phyloP scores from a whole-genome alignment of 2,888 invertebrate species.

The Autographa gamma region DNA sequence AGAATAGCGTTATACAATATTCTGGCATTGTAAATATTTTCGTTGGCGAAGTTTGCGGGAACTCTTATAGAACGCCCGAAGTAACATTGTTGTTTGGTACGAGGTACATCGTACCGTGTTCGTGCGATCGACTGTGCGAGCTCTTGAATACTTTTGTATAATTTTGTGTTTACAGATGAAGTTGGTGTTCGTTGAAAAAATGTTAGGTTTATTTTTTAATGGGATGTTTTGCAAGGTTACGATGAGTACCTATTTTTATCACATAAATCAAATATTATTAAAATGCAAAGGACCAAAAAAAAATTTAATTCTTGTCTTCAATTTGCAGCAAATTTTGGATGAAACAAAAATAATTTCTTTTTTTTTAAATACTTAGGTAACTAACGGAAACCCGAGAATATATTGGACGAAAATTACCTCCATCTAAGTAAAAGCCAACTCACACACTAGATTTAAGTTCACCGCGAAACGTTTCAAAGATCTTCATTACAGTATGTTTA shows the following conservation, averaged over 20 bases:
- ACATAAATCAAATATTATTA: too few relatives aligned
- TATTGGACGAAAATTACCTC: too few relatives aligned
- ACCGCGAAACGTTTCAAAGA: neutral
- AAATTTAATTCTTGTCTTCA: too few relatives aligned
- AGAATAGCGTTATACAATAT: conserved; percentile 32
- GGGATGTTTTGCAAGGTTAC: too few relatives aligned
- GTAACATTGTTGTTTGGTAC: conserved; percentile 41
- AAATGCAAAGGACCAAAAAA: too few relatives aligned
- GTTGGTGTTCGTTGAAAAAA: neutral
- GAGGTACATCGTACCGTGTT: conserved; percentile 14
- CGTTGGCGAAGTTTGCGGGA: conserved; percentile 30
- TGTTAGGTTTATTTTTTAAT: neutral
- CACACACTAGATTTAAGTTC: too few relatives aligned
- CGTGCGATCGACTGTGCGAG: conserved; percentile 17
- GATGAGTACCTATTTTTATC: too few relatives aligned
- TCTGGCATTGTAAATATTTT: conserved; percentile 48
- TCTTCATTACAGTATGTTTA: conserved; percentile 2
- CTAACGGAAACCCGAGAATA: too few relatives aligned
- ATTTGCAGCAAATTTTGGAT: too few relatives aligned
- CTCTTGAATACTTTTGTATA: conserved; percentile 25
- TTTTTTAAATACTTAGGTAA: too few relatives aligned
- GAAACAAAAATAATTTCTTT: too few relatives aligned
- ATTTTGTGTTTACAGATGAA: conserved; percentile 13
- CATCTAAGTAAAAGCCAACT: too few relatives aligned
- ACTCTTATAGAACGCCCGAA: conserved; percentile 28